Conservation (phyloP, 2,888 invertebrate species). For the Diplolepis rosae region DNA sequence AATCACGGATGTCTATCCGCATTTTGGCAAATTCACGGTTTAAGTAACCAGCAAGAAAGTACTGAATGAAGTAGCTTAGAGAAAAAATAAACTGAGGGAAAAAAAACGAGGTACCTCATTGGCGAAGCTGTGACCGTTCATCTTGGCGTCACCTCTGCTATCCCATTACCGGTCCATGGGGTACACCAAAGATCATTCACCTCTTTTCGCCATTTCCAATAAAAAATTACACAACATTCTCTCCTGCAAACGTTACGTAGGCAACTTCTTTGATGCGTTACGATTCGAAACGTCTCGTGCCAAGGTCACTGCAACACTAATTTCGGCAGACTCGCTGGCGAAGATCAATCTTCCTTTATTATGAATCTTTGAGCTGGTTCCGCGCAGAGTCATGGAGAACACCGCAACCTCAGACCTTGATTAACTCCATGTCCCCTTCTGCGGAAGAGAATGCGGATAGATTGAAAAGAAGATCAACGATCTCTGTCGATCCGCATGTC, state of each 20-base stretch:
- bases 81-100: constrained; percentile 13
- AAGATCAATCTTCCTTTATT: no score
- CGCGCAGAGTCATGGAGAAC: not conserved
- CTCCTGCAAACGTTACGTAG: constrained; percentile 28
- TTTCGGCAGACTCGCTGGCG: constrained; percentile 44
- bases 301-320: constrained; percentile 54
- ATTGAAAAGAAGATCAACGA: constrained; percentile 27
- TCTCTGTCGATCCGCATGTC: constrained; percentile 3
- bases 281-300: constrained; percentile 47
- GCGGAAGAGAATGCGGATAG: constrained; percentile 39
- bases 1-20: no score
- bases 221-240: constrained; percentile 52
- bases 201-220: constrained; percentile 57
- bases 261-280: not conserved
- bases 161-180: constrained; percentile 66
- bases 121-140: constrained; percentile 69
- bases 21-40: not conserved
- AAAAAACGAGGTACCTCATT: constrained; percentile 62
- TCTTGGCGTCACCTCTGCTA: constrained; percentile 69
- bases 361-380: not conserved
- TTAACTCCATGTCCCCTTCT: constrained; percentile 17
- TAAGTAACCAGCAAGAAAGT: not conserved
- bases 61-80: not conserved
- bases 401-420: not conserved
- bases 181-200: constrained; percentile 60